Percentiles rank a stretch among this genome's conserved stretches.
Evolutionary conservation across 2,888 invertebrate species (phyloP).

Genomic region (Diadromus collaris): DNA sequence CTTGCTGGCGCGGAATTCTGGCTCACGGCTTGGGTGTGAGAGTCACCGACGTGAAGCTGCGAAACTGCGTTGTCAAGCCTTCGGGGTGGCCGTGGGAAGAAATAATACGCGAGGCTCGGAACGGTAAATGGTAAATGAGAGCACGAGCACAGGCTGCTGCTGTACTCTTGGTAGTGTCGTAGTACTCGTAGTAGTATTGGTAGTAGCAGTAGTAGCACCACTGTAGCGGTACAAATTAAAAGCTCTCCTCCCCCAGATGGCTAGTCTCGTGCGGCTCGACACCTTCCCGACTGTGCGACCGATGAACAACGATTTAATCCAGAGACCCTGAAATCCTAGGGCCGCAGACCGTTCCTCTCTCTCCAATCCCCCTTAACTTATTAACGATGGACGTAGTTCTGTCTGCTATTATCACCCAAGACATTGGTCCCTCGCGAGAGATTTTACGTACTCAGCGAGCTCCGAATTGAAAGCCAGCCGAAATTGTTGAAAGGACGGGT

Average conservation of each 20-base stretch:
- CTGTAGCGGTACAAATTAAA: conserved; percentile 23
- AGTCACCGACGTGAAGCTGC: conserved; percentile 46
- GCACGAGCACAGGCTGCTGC: not conserved
- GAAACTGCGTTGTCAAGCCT: conserved; percentile 41
- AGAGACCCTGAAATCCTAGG: not conserved
- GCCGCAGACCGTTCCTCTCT: not conserved
- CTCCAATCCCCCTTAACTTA: not conserved
- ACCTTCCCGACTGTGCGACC: not conserved
- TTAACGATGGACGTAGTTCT: conserved; percentile 8
- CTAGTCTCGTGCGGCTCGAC: conserved; percentile 8
- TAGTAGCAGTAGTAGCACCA: not conserved
- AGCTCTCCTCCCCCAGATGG: conserved; percentile 4
- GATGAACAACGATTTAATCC: conserved; percentile 1
- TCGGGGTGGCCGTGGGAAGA: conserved; percentile 5
- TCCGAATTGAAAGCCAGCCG: not conserved
- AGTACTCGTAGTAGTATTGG: not conserved
- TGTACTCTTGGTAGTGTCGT: not conserved
- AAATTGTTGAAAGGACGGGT: not conserved
- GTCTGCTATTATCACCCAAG: not conserved
- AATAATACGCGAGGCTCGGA: conserved; percentile 34
- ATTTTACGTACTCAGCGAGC: not conserved
- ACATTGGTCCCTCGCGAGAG: conserved; percentile 8
- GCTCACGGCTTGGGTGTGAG: conserved; percentile 30
- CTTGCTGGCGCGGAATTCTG: conserved; percentile 39
- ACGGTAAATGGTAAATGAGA: conserved; percentile 37